These are phyloP conservation scores for Phorcus lineatus DNA, from an alignment of 2,888 invertebrate species.

Conservation along the genomic window DNA sequence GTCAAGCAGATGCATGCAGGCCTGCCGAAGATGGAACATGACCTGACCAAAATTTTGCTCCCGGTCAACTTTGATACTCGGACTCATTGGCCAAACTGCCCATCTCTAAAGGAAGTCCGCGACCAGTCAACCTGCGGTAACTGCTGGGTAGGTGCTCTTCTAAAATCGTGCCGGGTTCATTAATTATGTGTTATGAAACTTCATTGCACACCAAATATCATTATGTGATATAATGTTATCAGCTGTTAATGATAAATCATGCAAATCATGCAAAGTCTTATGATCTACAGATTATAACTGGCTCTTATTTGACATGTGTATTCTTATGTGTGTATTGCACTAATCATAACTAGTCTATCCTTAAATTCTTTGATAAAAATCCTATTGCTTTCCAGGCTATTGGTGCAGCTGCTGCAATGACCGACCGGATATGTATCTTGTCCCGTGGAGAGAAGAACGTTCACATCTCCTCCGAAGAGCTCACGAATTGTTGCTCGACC, in stretches of 20 bases:
- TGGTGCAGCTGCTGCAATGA: constrained; percentile 93
- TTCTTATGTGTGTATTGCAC: too few relatives aligned
- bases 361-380: neutral
- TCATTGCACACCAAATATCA: too few relatives aligned
- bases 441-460: constrained; percentile 82
- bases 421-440: constrained; percentile 90
- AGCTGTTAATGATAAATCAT: neutral
- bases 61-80: constrained; percentile 90
- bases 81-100: constrained; percentile 88
- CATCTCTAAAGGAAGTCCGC: constrained; percentile 81
- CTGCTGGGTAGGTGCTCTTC: too few relatives aligned
- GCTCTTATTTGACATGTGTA: too few relatives aligned
- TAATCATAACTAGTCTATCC: too few relatives aligned
- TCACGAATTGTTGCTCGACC: constrained; percentile 86
- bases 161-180: constrained; percentile 90
- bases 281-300: too few relatives aligned
- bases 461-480: constrained; percentile 89
- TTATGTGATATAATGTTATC: too few relatives aligned
- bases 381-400: constrained; percentile 81
- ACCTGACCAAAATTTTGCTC: constrained; percentile 71
- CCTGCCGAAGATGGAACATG: constrained; percentile 45
- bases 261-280: too few relatives aligned
- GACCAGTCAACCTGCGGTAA: constrained; percentile 87
- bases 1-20: constrained; percentile 29
- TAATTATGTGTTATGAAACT: too few relatives aligned